Evolutionary conservation across 2,888 invertebrate species (phyloP), one percentile per base, ranked within the genome.

Genomic region (Eustalomyia histrio): DNA sequence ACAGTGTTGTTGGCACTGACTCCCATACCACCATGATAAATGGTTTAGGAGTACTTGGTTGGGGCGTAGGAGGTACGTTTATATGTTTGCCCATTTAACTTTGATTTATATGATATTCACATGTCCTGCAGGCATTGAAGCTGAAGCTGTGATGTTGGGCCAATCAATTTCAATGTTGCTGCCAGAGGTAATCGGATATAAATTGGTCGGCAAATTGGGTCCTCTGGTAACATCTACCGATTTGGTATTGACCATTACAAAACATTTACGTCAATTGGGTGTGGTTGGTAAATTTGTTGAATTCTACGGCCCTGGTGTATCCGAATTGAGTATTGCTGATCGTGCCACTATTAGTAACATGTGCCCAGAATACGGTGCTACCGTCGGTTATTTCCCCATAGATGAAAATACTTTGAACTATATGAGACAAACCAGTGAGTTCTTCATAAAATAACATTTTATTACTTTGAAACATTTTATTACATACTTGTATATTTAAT

Each of bases 21-120:
- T 98, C 98, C 0, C 99, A 99, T 88, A 99, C 99, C 1, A 99
- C 99, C 14, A 99, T 99, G 99, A 98, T 99, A 84, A 98, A 98
- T 88, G 99, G 99, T 0, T 93, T 99, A 4, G 99, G 99, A 0
- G 96, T 99, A 1, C 93, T 99, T 5, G 99, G 99, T 1, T 99
- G 99, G 99, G 98, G 98, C 82, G 96, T 97, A 17, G 97, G 97
- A 55, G 97, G 96, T 92, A 81, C 74, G 80, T 79, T 33, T 39
- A 4, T 29, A 4, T 3, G 7, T 29, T 29, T 29, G 7, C 7
- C 43, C 6, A 47, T 47, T 47, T 6, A 47, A 0, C 10, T 4
- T 39, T 39, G 29, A 29, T 4, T 6, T 29, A 29, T 29, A 29
- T 7, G 3, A 29, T 7, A 4, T 29, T 29, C 7, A 7, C 4